Percentiles rank a stretch among this genome's conserved stretches.
These are phyloP conservation scores for Coptodon rendalli DNA, from an alignment of 2,113 vertebrate species.

Conservation along the genomic window DNA sequence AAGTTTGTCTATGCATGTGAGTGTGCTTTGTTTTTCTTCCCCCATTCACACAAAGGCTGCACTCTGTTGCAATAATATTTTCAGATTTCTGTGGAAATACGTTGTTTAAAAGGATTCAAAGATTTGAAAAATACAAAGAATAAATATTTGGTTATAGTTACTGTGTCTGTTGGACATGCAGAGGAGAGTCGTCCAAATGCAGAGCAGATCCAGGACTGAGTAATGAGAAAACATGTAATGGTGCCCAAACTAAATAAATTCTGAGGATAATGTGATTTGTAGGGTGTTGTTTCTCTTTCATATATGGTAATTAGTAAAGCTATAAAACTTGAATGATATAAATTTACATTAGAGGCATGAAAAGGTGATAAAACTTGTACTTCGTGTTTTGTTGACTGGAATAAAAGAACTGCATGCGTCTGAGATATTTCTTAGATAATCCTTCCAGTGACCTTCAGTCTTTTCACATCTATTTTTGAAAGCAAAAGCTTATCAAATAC, in stretches of 20 bases:
- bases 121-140: background rate
- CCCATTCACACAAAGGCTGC: background rate
- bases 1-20: background rate
- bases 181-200: background rate
- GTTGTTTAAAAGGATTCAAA: background rate
- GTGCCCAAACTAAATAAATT: background rate
- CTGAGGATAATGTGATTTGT: background rate
- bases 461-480: background rate
- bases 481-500: background rate
- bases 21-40: background rate
- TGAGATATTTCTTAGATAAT: background rate
- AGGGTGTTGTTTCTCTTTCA: background rate
- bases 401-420: background rate
- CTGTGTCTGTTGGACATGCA: background rate
- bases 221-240: background rate
- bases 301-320: background rate
- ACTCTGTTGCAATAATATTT: background rate
- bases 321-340: background rate
- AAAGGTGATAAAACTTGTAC: background rate
- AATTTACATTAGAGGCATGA: background rate
- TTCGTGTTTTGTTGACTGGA: background rate
- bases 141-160: conserved; percentile 8
- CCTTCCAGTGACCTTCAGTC: background rate
- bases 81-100: background rate
- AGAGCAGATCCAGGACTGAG: background rate